Percentiles rank a stretch among this genome's conserved stretches.
Conservation (phyloP, 92 coral and sea anemone genomes). For the Porites evermanni region DNA sequence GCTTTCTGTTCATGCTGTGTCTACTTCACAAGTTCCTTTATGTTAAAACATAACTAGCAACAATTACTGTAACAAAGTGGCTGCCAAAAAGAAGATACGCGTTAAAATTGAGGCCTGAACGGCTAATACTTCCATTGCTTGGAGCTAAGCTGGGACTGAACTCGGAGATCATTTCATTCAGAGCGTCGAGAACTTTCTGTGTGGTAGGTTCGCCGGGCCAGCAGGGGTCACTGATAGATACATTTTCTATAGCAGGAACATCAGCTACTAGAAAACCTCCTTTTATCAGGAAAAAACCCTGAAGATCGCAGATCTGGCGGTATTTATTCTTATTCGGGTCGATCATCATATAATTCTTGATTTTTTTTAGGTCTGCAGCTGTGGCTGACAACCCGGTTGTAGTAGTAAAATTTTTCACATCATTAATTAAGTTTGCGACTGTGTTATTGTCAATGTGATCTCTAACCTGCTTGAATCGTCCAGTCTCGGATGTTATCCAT, state of each 20-base stretch:
- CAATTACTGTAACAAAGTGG: neutral
- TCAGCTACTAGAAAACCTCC: slow-evolving; percentile 53
- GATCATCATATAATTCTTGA: slow-evolving; percentile 37
- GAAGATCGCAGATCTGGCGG: slow-evolving; percentile 56
- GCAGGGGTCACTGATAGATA: neutral
- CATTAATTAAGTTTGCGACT: slow-evolving; percentile 7
- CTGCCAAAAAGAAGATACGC: neutral
- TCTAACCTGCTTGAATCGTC: slow-evolving; percentile 51
- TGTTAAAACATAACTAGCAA: neutral
- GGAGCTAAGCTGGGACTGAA: neutral
- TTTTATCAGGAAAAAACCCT: slow-evolving; percentile 42
- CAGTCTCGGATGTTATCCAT: slow-evolving; percentile 38
- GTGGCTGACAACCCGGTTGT: slow-evolving; percentile 37
- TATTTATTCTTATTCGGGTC: slow-evolving; percentile 7
- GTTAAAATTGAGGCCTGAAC: neutral
- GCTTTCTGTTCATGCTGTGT: no score
- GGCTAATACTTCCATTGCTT: neutral
- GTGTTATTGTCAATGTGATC: slow-evolving; percentile 25
- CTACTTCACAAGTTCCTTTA: no score
- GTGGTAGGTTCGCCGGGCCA: slow-evolving; percentile 50
- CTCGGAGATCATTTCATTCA: slow-evolving; percentile 41
- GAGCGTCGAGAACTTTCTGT: slow-evolving; percentile 38
- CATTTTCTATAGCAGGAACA: slow-evolving; percentile 7
- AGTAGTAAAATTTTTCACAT: slow-evolving; percentile 35
- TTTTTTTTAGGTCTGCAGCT: slow-evolving; percentile 35